phyloP scores from a whole-genome alignment of 2,888 invertebrate species.

The Ferdinandea cuprea region DNA sequence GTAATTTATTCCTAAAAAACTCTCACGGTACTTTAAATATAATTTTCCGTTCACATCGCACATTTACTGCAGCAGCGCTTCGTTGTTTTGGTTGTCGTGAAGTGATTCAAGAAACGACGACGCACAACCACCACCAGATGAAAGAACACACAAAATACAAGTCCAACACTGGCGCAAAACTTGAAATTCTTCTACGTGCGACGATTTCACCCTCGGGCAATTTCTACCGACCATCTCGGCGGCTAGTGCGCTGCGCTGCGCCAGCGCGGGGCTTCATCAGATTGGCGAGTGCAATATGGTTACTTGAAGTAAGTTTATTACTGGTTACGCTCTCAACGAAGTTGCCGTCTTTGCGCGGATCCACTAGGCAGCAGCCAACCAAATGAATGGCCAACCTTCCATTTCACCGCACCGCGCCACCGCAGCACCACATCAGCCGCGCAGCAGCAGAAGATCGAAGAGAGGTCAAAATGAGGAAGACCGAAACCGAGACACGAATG shows the following conservation, averaged over 20 bases:
- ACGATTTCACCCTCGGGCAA: conserved; percentile 74
- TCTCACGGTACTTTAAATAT: conserved; percentile 75
- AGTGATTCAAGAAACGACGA: conserved; percentile 45
- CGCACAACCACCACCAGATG: conserved; percentile 53
- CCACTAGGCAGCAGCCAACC: conserved; percentile 80
- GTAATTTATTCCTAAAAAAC: conserved; percentile 75
- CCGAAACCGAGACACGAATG: conserved; percentile 73
- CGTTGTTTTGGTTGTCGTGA: conserved; percentile 33
- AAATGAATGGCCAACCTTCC: conserved; percentile 83
- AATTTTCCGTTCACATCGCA: conserved; percentile 80
- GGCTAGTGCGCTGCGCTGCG: conserved; percentile 25
- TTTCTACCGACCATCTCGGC: conserved; percentile 64
- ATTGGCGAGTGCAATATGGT: conserved; percentile 74
- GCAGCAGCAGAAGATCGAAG: conserved; percentile 76
- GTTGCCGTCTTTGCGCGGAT: conserved; percentile 67
- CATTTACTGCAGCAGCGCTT: conserved; percentile 80
- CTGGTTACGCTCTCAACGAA: conserved; percentile 74
- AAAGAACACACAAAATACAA: conserved; percentile 58
- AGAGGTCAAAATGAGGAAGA: conserved; percentile 76
- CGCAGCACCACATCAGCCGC: conserved; percentile 76
- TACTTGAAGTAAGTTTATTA: conserved; percentile 74
- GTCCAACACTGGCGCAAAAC: conserved; percentile 66
- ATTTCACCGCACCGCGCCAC: conserved; percentile 79
- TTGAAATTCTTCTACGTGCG: conserved; percentile 75
- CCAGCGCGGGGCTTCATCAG: conserved; percentile 73